Evolutionary conservation across 2,888 invertebrate species (phyloP), one percentile per base, ranked within the genome.

Genomic region (Mythimna lalbum): DNA sequence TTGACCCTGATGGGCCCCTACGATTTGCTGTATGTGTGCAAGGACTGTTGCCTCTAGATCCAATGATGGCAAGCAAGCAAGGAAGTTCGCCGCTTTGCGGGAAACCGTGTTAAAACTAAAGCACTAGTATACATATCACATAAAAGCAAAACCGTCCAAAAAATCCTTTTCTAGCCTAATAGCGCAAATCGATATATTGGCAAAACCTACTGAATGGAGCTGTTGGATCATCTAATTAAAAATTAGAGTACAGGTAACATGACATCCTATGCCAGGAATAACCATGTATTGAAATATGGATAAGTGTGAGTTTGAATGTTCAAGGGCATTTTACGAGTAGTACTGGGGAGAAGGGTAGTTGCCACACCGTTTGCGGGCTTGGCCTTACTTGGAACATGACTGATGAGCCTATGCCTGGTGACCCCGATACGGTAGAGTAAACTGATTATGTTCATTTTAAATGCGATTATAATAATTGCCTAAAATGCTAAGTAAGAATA

Each of bases 401-500:
- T 0, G 39, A 49, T 50, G 31, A n/a, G 4, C 9, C 21, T 33
- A 19, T 21, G 36, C n/a, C 7, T 17, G 21, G 19, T 21, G 36
- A 57, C 57, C 49, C 49, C 23, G 39, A 50, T 69, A 50, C 9
- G 31, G 49, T 23, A 31, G 23, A 55, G 67, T 17, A 33, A 69
- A 39, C 39, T 14, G 31, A 69, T 57, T 39, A 23, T 14, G 14
- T 57, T 69, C 49, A 36, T 49, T 47, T 36, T 6, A 21, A 23
- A 39, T 6, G 14, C 21, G 27, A 49, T 49, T 72, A 36, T 47
- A 31, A 43, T 57, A 64, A 72, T 72, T 59, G 14, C 27, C 21
- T 27, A 27, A 47, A 36, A 23, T 36, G 23, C 5, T 43, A n/a
- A 55, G 17, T 17, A n/a, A 52, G 14, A 36, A 39, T 14, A 52